Percentiles rank a stretch among this genome's conserved stretches.
Evolutionary conservation across 2,113 vertebrate species (phyloP).

Genomic region (Porphyrio hochstetteri): DNA sequence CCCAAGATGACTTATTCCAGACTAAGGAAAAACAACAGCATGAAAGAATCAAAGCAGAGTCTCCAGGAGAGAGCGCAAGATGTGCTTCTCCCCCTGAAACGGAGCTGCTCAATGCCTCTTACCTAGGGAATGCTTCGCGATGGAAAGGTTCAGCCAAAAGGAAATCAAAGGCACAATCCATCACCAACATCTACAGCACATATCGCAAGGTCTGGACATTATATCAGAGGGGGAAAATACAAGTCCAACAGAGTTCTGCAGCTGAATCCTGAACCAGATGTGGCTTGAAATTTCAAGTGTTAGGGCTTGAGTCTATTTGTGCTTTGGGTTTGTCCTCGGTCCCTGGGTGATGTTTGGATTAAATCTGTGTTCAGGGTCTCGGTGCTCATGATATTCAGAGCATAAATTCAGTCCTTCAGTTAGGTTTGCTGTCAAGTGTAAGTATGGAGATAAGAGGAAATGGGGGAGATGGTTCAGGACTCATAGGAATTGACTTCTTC

Average conservation of each 20-base stretch:
- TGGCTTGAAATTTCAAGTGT: neutral
- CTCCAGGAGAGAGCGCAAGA: neutral
- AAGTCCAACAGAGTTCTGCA: neutral
- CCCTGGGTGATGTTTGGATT: neutral
- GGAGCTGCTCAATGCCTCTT: neutral
- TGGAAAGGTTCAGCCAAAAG: neutral
- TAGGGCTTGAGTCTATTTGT: neutral
- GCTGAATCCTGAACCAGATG: neutral
- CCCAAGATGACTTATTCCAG: constrained; percentile 59
- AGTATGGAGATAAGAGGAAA: neutral
- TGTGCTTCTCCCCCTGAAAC: neutral
- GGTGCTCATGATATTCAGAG: neutral
- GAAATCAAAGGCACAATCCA: neutral
- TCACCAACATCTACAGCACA: neutral
- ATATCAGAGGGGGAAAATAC: neutral
- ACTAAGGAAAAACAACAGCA: constrained; percentile 57
- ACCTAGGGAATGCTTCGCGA: neutral
- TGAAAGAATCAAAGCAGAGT: neutral
- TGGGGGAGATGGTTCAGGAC: neutral
- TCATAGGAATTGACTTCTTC: neutral
- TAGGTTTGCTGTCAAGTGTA: neutral
- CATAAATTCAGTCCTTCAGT: neutral
- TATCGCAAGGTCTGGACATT: neutral
- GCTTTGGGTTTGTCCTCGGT: neutral
- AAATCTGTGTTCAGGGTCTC: neutral